A percentile compares a stretch with the other conserved stretches of the same genome.
phyloP scores from a whole-genome alignment of 2,888 invertebrate genomes.

The Agriotes lineatus region DNA sequence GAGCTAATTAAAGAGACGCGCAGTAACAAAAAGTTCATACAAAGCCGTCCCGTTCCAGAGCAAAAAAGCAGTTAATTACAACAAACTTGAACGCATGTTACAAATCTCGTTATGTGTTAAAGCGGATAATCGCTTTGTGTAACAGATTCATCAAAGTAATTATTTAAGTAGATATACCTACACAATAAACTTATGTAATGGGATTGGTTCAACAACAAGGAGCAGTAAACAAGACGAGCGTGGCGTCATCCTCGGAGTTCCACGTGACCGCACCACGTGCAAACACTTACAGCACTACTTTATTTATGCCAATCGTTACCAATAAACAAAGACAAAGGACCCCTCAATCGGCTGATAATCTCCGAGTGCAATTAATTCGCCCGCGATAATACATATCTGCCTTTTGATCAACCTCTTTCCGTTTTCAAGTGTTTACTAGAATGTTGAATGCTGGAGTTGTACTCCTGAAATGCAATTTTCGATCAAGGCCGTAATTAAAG shows the following conservation, averaged over 20 bases:
- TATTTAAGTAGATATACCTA: slow-evolving; percentile 5
- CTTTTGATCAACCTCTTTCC: too few species aligned
- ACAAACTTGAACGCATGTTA: too few species aligned
- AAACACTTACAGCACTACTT: slow-evolving; percentile 20
- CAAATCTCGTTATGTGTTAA: too few species aligned
- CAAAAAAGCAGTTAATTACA: too few species aligned
- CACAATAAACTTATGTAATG: slow-evolving; percentile 9
- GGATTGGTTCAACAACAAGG: slow-evolving; percentile 13
- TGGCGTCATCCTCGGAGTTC: slow-evolving; percentile 14
- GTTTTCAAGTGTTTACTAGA: too few species aligned
- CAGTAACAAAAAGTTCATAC: too few species aligned
- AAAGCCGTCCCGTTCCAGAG: too few species aligned
- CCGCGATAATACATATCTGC: too few species aligned
- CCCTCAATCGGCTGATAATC: background rate
- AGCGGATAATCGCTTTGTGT: background rate
- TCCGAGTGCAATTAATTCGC: background rate
- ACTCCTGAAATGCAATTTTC: too few species aligned
- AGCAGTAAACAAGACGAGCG: slow-evolving; percentile 12
- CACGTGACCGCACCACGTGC: slow-evolving; percentile 27
- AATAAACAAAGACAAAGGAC: slow-evolving; percentile 4
- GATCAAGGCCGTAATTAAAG: too few species aligned
- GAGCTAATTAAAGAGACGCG: too few species aligned
- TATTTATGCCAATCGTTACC: slow-evolving; percentile 1
- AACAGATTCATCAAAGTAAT: background rate
- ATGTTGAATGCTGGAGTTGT: too few species aligned